Percentiles rank a stretch among this genome's conserved stretches.
These are phyloP conservation scores for Gnathonemus longibarbis DNA, from an alignment of 2,113 vertebrate genomes.

Conservation along the genomic window DNA sequence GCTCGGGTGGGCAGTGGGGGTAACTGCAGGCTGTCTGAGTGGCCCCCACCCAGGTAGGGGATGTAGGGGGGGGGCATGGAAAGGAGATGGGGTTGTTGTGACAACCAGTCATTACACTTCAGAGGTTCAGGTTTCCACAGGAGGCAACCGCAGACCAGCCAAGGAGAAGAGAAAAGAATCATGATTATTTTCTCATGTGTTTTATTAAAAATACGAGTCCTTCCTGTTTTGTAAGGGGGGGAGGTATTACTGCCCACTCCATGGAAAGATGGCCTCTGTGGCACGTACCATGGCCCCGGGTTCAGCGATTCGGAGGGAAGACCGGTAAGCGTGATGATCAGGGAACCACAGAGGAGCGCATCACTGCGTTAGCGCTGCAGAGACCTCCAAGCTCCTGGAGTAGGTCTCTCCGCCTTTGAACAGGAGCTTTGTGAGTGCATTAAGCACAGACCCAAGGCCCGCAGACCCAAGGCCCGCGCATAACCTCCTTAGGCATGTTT, in stretches of 20 bases:
- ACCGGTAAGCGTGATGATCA: neutral
- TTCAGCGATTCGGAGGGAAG: neutral
- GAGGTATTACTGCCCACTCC: conserved; percentile 49
- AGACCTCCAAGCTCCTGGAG: neutral
- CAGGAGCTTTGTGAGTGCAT: conserved; percentile 34
- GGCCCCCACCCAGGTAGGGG: neutral
- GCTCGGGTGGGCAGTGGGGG: neutral
- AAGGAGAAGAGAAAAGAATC: conserved; percentile 56
- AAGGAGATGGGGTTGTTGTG: neutral
- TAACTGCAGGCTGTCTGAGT: neutral
- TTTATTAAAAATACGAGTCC: conserved; percentile 58
- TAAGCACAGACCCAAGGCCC: conserved; percentile 34
- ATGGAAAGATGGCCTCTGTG: neutral
- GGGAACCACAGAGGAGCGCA: neutral
- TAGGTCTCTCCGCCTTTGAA: neutral
- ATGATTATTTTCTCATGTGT: conserved; percentile 72
- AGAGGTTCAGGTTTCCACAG: conserved; percentile 69
- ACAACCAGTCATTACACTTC: conserved; percentile 85
- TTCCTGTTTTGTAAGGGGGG: conserved; percentile 66
- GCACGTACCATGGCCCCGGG: neutral
- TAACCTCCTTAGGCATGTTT: conserved; percentile 7
- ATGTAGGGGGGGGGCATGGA: neutral
- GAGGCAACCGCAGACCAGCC: conserved; percentile 77
- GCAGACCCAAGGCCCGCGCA: conserved; percentile 19
- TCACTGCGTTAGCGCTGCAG: neutral